A percentile compares a stretch with the other conserved stretches of the same genome.
Evolutionary conservation across 92 coral and sea anemone species (phyloP).

Genomic region (Paramuricea clavata): DNA sequence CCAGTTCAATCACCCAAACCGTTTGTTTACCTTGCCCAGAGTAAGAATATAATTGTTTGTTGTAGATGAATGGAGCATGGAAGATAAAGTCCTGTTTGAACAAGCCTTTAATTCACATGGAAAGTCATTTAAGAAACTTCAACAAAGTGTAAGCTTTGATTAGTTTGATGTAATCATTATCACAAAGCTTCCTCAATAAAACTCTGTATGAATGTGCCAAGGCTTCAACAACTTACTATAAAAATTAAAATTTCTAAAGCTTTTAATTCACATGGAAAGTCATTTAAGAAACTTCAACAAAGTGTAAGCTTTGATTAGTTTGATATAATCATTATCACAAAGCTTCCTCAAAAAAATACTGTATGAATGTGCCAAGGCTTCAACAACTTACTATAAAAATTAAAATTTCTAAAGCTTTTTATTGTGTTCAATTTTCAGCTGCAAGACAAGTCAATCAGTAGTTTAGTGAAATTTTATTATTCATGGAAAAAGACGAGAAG

Average conservation of each 20-base stretch:
- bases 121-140: slow-evolving; percentile 96
- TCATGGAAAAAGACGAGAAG: slow-evolving; percentile 99
- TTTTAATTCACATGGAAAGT: slow-evolving; percentile 82
- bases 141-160: slow-evolving; percentile 91
- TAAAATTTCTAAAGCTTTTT: neutral
- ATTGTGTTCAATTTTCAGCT: slow-evolving; percentile 61
- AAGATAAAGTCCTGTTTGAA: slow-evolving; percentile 96
- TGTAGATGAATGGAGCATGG: slow-evolving; percentile 99
- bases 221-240: too few species aligned
- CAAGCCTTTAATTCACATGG: slow-evolving; percentile 99
- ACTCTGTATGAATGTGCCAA: too few species aligned
- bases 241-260: neutral
- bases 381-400: too few species aligned
- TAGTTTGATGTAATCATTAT: too few species aligned
- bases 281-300: slow-evolving; percentile 95
- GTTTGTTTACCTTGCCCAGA: too few species aligned
- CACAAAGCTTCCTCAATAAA: too few species aligned
- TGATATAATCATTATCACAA: too few species aligned
- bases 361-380: too few species aligned
- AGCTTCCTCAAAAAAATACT: too few species aligned
- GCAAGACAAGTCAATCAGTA: slow-evolving; percentile 92
- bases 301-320: too few species aligned
- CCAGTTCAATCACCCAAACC: neutral
- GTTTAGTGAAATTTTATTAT: slow-evolving; percentile 94
- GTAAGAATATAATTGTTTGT: too few species aligned